These are phyloP conservation scores for Eudasyphora cyanicolor DNA, from an alignment of 2,888 invertebrate species.

Conservation along the genomic window DNA sequence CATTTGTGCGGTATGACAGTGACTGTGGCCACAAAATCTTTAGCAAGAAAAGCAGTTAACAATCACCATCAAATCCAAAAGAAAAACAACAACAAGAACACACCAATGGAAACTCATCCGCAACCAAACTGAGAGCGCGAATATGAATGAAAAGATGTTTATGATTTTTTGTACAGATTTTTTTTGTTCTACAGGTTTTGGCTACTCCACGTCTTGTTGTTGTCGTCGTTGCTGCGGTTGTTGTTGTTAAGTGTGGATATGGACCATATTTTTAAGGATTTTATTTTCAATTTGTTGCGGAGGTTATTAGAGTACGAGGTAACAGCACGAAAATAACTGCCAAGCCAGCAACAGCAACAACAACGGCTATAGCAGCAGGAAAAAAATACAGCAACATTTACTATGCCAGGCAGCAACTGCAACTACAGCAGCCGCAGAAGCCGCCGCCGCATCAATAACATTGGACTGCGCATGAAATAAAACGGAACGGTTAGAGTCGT, in stretches of 20 bases:
- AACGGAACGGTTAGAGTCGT: not conserved
- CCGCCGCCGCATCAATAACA: no score
- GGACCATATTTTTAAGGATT: constrained; percentile 56
- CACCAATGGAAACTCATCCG: not conserved
- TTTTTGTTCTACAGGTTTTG: not conserved
- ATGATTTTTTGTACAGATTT: constrained; percentile 39
- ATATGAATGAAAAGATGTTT: constrained; percentile 56
- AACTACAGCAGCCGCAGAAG: not conserved
- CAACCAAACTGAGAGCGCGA: not conserved
- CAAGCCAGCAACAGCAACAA: constrained; percentile 1
- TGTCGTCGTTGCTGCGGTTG: constrained; percentile 17
- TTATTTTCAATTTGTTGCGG: constrained; percentile 62
- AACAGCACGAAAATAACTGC: no score
- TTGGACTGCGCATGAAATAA: constrained; percentile 30
- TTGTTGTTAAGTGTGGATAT: constrained; percentile 51
- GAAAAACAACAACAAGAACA: constrained; percentile 3
- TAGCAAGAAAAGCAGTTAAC: constrained; percentile 63
- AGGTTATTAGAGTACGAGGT: constrained; percentile 55
- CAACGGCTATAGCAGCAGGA: not conserved
- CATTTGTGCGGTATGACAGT: constrained; percentile 19
- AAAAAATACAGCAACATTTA: not conserved
- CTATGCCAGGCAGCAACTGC: constrained; percentile 6
- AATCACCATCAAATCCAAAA: constrained; percentile 51
- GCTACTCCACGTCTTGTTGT: no score
- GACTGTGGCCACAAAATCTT: constrained; percentile 52